These are phyloP conservation scores for Mustelus asterias DNA, from an alignment of 2,113 vertebrate species.

Conservation along the genomic window DNA sequence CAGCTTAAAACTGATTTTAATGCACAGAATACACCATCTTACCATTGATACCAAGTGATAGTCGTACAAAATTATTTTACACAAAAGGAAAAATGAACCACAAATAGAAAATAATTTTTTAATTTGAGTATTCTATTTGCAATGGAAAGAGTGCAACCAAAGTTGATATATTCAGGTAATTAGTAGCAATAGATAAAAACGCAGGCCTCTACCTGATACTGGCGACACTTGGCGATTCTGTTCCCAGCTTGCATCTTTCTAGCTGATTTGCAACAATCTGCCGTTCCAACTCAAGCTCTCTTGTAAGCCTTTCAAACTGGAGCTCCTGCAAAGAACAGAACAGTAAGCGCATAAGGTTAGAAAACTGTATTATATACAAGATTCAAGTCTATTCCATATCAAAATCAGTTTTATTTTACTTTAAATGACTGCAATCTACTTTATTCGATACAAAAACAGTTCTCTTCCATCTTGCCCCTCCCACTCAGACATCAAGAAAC, in stretches of 20 bases:
- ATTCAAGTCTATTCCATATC: conserved; percentile 37
- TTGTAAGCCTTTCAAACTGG: conserved; percentile 97
- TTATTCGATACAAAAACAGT: background rate
- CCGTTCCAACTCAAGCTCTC: conserved; percentile 98
- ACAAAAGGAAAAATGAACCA: background rate
- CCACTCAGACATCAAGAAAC: background rate
- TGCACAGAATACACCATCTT: background rate
- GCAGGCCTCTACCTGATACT: conserved; percentile 86
- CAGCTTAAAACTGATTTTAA: background rate
- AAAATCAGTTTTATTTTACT: conserved; percentile 18
- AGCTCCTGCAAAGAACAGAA: conserved; percentile 77
- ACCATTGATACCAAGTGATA: background rate
- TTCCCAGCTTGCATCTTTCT: conserved; percentile 97
- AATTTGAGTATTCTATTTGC: background rate
- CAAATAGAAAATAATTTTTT: background rate
- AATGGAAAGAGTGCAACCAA: background rate
- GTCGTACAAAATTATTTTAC: background rate
- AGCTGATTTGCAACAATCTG: conserved; percentile 99
- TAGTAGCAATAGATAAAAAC: background rate
- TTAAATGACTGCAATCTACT: background rate
- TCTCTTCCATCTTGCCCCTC: background rate
- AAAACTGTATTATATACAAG: conserved; percentile 40
- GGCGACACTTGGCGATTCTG: conserved; percentile 88
- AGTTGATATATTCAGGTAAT: background rate
- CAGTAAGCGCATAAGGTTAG: conserved; percentile 49